phyloP scores from a whole-genome alignment of 2,888 invertebrate genomes.

The Aspidapion aeneum region DNA sequence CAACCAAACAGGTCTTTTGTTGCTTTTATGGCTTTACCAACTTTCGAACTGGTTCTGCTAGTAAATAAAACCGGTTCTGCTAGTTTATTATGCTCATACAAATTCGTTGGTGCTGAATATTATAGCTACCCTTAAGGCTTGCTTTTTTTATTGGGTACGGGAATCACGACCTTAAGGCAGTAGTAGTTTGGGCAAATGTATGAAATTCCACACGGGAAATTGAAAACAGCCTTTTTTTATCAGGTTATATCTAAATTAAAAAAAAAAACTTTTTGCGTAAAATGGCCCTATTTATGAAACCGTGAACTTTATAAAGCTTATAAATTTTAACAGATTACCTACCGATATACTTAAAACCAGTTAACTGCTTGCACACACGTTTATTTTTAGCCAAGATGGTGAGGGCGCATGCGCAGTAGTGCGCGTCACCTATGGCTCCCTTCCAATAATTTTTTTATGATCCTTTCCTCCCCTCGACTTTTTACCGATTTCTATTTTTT shows the following conservation, averaged over 20 bases:
- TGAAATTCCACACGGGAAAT: conserved; percentile 8
- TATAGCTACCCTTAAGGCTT: not conserved
- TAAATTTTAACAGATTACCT: too few species aligned
- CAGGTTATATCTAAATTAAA: too few species aligned
- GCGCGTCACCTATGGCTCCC: too few species aligned
- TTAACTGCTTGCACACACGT: too few species aligned
- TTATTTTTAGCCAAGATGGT: conserved; percentile 27
- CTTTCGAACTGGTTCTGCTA: not conserved
- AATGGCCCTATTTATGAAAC: not conserved
- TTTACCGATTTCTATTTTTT: too few species aligned
- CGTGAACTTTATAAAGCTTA: conserved; percentile 2
- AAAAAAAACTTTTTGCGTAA: conserved; percentile 10
- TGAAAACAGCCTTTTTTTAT: too few species aligned
- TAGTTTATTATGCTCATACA: conserved; percentile 19
- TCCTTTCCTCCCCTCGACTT: too few species aligned
- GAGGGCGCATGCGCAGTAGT: conserved; percentile 27
- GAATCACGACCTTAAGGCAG: conserved; percentile 13
- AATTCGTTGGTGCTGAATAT: conserved; percentile 14
- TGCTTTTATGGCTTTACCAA: not conserved
- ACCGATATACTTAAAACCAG: too few species aligned
- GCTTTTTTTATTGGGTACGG: conserved; percentile 10
- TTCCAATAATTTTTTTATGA: too few species aligned
- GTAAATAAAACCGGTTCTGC: conserved; percentile 14
- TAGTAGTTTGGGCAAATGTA: conserved; percentile 8
- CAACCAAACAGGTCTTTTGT: not conserved